phyloP scores from a whole-genome alignment of 2,888 invertebrate genomes.

The Cistogaster globosa region DNA sequence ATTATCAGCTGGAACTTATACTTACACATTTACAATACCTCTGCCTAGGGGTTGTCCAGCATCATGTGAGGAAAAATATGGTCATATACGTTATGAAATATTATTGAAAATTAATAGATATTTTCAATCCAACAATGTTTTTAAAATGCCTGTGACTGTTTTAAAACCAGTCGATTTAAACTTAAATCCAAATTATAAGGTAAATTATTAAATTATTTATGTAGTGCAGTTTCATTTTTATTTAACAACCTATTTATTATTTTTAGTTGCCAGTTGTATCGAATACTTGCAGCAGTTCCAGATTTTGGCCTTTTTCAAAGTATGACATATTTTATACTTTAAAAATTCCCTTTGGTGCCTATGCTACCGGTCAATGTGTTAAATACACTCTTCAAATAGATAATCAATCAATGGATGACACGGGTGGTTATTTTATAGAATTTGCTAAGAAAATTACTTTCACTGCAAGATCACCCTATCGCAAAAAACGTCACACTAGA shows the following conservation, averaged over 20 bases:
- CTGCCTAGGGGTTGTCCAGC: slow-evolving; percentile 74
- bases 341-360: slow-evolving; percentile 74
- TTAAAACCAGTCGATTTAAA: slow-evolving; percentile 91
- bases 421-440: slow-evolving; percentile 69
- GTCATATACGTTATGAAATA: slow-evolving; percentile 89
- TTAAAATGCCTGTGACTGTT: slow-evolving; percentile 86
- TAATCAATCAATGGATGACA: slow-evolving; percentile 72
- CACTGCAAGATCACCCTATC: slow-evolving; percentile 71
- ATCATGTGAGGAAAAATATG: slow-evolving; percentile 87
- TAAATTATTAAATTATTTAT: slow-evolving; percentile 78
- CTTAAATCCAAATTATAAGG: slow-evolving; percentile 86
- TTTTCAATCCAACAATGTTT: slow-evolving; percentile 86
- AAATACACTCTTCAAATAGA: slow-evolving; percentile 72
- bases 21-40: slow-evolving; percentile 73
- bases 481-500: slow-evolving; percentile 60
- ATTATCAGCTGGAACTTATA: slow-evolving; percentile 71
- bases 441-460: slow-evolving; percentile 71
- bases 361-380: slow-evolving; percentile 74
- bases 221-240: not conserved
- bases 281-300: slow-evolving; percentile 71
- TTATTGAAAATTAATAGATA: slow-evolving; percentile 90
- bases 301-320: slow-evolving; percentile 74
- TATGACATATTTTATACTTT: slow-evolving; percentile 73
- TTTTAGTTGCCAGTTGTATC: slow-evolving; percentile 70
- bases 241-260: not conserved